Evolutionary conservation across 2,888 invertebrate genomes (phyloP), one percentile per base, ranked within the genome.

Genomic region (Drosophila histrio): DNA sequence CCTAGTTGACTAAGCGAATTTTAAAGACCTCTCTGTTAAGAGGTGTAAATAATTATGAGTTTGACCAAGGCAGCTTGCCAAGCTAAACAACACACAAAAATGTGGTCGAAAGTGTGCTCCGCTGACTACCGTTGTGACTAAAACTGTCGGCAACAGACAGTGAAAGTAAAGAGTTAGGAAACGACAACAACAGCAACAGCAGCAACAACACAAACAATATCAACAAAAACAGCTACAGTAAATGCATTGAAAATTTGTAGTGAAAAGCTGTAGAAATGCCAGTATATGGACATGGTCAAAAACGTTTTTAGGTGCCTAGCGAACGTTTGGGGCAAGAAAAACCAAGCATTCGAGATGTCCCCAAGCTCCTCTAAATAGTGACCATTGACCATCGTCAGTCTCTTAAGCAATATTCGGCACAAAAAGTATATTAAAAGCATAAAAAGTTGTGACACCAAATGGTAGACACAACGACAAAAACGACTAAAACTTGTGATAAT

Each of bases 11-110:
- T 66, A 63, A 62, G 87, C 72, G 68, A 84, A 78, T 82, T 61
- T 83, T 60, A 69, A 67, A 83, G 61, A 69, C 73, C 34, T 65
- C 54, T 49, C 81, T 69, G 78, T 69, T 87, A 79, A 83, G 76
- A 81, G 67, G 82, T 87, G 85, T 81, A 82, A 87, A 82, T 83
- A 83, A 87, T 83, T 82, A 82, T 82, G 82, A 85, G 68, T 64
- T 64, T 70, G 70, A 64, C 66, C 75, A 68, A 59, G 60, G 28
- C 60, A 72, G 59, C 68, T 50, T 15, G 46, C 28, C 70, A 65
- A 63, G 46, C 52, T 43, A 62, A 54, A 32, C 56, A 62, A 52
- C 58, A 58, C 19, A 57, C 61, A 70, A 66, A 79, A 72, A 74
- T 69, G 60, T 72, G 69, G 67, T 64, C 56, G 68, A 78, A 74